phyloP scores from a whole-genome alignment of 2,797 vertebrate genomes.

The Tadarida brasiliensis region DNA sequence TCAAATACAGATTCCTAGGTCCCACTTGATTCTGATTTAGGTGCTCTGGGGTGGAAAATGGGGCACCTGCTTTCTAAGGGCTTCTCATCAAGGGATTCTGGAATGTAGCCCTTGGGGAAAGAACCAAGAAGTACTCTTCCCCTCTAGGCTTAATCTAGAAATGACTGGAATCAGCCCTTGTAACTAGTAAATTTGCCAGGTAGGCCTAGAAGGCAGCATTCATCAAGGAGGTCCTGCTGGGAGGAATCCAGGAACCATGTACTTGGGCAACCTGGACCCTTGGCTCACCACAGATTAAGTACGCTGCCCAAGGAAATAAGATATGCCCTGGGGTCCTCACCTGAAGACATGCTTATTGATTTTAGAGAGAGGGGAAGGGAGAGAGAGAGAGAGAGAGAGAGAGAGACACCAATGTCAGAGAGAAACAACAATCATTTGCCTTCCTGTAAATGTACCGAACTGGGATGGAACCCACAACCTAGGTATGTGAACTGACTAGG shows the following conservation, averaged over 20 bases:
- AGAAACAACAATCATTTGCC: too few species aligned
- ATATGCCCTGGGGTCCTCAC: neutral
- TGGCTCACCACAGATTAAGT: neutral
- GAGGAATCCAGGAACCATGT: neutral
- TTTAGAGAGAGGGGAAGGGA: too few species aligned
- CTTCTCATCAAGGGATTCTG: neutral
- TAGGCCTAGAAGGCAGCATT: neutral
- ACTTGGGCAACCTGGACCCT: neutral
- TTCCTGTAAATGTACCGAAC: too few species aligned
- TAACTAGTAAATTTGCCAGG: neutral
- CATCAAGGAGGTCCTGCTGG: neutral
- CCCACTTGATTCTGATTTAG: neutral
- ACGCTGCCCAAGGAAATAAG: neutral
- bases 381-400: too few species aligned
- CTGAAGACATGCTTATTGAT: too few species aligned
- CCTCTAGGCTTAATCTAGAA: neutral
- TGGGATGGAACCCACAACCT: too few species aligned
- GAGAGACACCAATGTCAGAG: too few species aligned
- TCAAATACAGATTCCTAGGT: neutral
- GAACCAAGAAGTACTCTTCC: neutral
- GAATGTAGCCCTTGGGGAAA: neutral
- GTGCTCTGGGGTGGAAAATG: fast-evolving
- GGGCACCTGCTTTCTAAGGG: neutral
- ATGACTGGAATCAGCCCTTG: neutral
- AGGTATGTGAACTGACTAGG: too few species aligned